A percentile compares a stretch with the other conserved stretches of the same genome.
phyloP scores from a whole-genome alignment of 1,140 invertebrate species.

The Drosophila ironensis region DNA sequence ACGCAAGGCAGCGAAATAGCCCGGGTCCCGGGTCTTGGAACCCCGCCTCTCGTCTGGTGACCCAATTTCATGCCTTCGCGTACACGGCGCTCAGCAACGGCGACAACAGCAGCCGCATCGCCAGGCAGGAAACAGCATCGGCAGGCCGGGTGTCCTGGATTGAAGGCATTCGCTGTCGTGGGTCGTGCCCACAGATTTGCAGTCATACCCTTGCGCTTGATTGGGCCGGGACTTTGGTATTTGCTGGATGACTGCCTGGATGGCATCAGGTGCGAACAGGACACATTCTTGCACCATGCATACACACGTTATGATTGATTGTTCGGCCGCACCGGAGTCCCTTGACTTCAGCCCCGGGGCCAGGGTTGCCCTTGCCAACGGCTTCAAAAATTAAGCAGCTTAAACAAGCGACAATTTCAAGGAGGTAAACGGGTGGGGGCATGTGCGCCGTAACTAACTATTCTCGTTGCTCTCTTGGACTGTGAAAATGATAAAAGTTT shows the following conservation, averaged over 20 bases:
- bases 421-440: not conserved
- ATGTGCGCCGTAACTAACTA: slow-evolving; percentile 47
- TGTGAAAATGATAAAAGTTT: slow-evolving; percentile 75
- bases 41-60: slow-evolving; percentile 46
- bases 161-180: slow-evolving; percentile 58
- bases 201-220: slow-evolving; percentile 67
- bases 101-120: not conserved
- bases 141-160: slow-evolving; percentile 36
- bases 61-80: slow-evolving; percentile 65
- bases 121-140: not conserved
- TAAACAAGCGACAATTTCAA: slow-evolving; percentile 30
- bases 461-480: slow-evolving; percentile 40
- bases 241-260: not conserved
- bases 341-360: not conserved
- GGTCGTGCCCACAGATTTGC: slow-evolving; percentile 59
- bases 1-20: not conserved
- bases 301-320: slow-evolving; percentile 63
- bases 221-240: slow-evolving; percentile 61
- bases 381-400: slow-evolving; percentile 31
- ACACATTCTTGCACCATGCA: slow-evolving; percentile 61
- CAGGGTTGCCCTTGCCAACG: not conserved
- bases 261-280: not conserved
- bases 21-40: not conserved
- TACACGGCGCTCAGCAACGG: slow-evolving; percentile 58
- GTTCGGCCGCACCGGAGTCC: not conserved